phyloP scores from a whole-genome alignment of 2,888 invertebrate genomes.

The Ferrisia virgata region DNA sequence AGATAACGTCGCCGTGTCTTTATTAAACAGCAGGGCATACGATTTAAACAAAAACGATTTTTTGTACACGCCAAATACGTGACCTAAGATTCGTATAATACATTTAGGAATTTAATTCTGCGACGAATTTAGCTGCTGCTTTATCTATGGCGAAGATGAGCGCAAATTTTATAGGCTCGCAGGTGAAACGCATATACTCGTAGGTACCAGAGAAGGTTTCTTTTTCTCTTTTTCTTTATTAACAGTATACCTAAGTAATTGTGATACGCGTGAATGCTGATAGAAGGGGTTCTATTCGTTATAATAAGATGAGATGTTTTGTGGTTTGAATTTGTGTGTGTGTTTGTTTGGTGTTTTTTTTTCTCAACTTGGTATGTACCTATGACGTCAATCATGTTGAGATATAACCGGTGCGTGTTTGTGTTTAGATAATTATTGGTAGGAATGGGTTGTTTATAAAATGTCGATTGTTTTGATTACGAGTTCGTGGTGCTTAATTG shows the following conservation, averaged over 20 bases:
- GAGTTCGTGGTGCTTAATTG: no score
- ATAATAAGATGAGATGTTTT: not conserved
- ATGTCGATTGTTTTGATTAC: no score
- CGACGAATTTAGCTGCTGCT: conserved; percentile 27
- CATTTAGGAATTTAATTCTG: conserved; percentile 41
- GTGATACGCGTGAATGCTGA: not conserved
- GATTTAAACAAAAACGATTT: conserved; percentile 35
- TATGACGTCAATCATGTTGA: not conserved
- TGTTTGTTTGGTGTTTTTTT: not conserved
- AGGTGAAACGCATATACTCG: conserved; percentile 17
- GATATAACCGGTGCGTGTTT: not conserved
- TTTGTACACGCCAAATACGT: conserved; percentile 9
- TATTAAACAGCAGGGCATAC: conserved; percentile 34
- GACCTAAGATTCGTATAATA: conserved; percentile 18
- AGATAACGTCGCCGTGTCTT: not conserved
- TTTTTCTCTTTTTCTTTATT: not conserved
- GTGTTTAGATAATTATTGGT: no score
- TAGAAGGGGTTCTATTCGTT: not conserved
- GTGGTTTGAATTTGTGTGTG: no score
- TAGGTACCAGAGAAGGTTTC: not conserved
- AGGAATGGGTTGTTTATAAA: no score
- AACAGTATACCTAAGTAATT: not conserved
- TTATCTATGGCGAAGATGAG: conserved; percentile 11
- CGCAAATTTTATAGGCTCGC: not conserved
- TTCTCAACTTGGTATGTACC: not conserved